A percentile compares a stretch with the other conserved stretches of the same genome.
Conservation (phyloP, 2,797 vertebrate genomes). For the Neosilurus mollespiculum region DNA sequence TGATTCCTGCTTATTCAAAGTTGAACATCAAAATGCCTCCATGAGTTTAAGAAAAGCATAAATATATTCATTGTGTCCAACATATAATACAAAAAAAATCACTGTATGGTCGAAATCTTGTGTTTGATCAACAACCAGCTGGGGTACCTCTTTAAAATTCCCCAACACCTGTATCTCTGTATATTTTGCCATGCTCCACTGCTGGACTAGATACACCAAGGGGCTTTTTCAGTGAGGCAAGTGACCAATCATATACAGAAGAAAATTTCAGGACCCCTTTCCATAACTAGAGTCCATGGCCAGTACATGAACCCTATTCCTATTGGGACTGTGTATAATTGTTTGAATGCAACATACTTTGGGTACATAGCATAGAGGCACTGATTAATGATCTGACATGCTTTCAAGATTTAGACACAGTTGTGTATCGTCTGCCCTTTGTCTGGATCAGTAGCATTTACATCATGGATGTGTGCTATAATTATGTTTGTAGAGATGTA, state of each 20-base stretch:
- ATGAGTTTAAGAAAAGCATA: conserved; percentile 66
- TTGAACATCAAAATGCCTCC: conserved; percentile 62
- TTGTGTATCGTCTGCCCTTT: conserved; percentile 28
- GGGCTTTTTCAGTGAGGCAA: conserved; percentile 61
- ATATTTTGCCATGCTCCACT: conserved; percentile 70
- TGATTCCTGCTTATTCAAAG: conserved; percentile 37
- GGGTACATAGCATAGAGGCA: conserved; percentile 18
- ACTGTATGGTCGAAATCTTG: conserved; percentile 56
- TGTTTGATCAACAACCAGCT: conserved; percentile 64
- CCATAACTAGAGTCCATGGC: conserved; percentile 46
- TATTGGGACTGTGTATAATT: conserved; percentile 11
- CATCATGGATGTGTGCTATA: conserved; percentile 29
- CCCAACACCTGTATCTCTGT: conserved; percentile 69
- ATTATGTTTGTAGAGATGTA: conserved; percentile 49
- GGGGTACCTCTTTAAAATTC: conserved; percentile 57
- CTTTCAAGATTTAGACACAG: conserved; percentile 51
- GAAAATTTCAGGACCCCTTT: conserved; percentile 34
- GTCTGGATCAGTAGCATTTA: conserved; percentile 42
- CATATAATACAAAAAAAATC: conserved; percentile 44
- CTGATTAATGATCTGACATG: conserved; percentile 48
- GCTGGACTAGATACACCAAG: conserved; percentile 58
- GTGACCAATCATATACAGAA: conserved; percentile 60
- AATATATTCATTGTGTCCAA: conserved; percentile 58
- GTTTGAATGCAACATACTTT: conserved; percentile 36
- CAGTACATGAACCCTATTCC: conserved; percentile 48